Evolutionary conservation across 2,797 vertebrate species (phyloP).

Genomic region (Mormyrops boulengeri): DNA sequence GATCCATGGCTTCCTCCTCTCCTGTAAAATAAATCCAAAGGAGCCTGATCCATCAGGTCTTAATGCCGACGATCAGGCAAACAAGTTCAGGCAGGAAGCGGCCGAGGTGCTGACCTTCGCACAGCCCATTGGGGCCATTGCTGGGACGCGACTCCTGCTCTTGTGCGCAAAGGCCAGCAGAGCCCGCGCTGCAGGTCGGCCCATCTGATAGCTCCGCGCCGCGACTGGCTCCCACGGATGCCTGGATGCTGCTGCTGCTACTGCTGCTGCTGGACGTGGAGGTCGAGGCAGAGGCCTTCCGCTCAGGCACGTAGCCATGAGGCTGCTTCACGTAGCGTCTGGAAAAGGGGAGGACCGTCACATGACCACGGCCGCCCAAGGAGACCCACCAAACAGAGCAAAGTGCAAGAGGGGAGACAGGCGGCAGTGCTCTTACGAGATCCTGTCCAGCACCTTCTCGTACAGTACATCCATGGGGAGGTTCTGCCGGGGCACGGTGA

Average conservation of each 20-base stretch:
- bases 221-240: constrained; percentile 46
- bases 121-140: constrained; percentile 71
- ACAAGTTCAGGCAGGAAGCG: neutral
- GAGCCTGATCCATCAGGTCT: neutral
- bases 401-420: neutral
- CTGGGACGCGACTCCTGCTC: constrained; percentile 62
- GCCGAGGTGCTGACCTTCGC: constrained; percentile 65
- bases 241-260: constrained; percentile 31
- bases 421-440: constrained; percentile 69
- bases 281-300: constrained; percentile 46
- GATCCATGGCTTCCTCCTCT: constrained; percentile 91
- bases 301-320: constrained; percentile 57
- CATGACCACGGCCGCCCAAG: neutral
- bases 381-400: neutral
- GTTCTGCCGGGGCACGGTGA: constrained; percentile 80
- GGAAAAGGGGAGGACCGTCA: constrained; percentile 25
- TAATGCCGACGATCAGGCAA: neutral
- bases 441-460: constrained; percentile 75
- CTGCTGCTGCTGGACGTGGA: constrained; percentile 23
- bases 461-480: constrained; percentile 79
- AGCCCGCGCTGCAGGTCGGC: constrained; percentile 61
- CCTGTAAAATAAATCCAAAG: constrained; percentile 49
- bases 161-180: constrained; percentile 49
- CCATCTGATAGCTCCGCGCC: constrained; percentile 52
- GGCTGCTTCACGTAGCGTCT: constrained; percentile 84